Conservation (phyloP, 2,888 invertebrate genomes). For the Clistopyga incitator region DNA sequence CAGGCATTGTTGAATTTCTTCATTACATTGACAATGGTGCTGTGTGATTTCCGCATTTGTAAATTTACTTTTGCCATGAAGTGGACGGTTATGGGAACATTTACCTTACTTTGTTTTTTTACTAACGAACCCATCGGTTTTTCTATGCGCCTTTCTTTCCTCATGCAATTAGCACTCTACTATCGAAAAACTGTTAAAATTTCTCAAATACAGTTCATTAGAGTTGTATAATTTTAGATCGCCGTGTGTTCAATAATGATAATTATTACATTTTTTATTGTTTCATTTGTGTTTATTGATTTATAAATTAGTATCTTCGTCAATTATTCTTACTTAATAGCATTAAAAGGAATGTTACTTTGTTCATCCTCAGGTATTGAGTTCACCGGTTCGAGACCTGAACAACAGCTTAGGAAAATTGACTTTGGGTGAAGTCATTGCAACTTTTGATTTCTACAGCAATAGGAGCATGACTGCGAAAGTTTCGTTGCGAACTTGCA, state of each 20-base stretch:
- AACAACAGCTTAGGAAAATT: conserved; percentile 90
- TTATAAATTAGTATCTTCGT: background rate
- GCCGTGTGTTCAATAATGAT: background rate
- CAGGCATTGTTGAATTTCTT: too few relatives aligned
- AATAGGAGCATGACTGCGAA: conserved; percentile 90
- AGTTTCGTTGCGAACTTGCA: conserved; percentile 89
- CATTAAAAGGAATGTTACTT: conserved; percentile 29
- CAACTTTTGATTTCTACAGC: conserved; percentile 88
- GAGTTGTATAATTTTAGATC: too few relatives aligned
- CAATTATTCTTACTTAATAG: background rate
- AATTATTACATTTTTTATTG: background rate
- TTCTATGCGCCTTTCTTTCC: too few relatives aligned
- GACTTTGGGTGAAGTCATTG: conserved; percentile 88
- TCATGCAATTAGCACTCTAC: too few relatives aligned
- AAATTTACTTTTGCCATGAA: too few relatives aligned
- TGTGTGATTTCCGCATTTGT: too few relatives aligned
- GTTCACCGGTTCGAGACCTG: conserved; percentile 90
- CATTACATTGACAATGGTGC: too few relatives aligned
- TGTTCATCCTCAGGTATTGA: conserved; percentile 84
- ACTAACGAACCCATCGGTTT: too few relatives aligned
- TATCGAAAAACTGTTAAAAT: too few relatives aligned
- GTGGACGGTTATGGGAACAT: too few relatives aligned
- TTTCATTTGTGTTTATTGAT: background rate
- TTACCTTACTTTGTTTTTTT: too few relatives aligned
- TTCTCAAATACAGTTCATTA: too few relatives aligned